These are phyloP conservation scores for Phenganax stokvisi DNA, from an alignment of 92 coral and sea anemone genomes.

Conservation along the genomic window DNA sequence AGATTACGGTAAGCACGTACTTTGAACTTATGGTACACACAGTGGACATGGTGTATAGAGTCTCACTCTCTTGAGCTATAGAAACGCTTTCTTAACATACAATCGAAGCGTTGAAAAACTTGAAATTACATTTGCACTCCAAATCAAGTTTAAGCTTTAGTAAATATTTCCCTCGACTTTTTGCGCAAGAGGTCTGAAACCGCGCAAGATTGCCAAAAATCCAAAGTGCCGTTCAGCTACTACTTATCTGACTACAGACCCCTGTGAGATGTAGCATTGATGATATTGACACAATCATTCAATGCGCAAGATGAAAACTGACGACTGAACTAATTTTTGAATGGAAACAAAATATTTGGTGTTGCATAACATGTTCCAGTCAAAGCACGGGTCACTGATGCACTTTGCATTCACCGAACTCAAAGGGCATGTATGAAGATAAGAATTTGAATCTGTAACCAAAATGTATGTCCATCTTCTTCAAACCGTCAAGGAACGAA, in stretches of 20 bases:
- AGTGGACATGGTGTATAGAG: too few relatives aligned
- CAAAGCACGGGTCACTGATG: too few relatives aligned
- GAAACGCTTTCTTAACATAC: background rate
- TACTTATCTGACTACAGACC: background rate
- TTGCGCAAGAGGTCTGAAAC: background rate
- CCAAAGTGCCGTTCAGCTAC: background rate
- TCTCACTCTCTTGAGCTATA: too few relatives aligned
- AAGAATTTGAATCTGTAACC: background rate
- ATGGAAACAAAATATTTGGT: background rate
- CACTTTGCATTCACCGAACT: too few relatives aligned
- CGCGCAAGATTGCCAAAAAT: background rate
- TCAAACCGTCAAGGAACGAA: background rate
- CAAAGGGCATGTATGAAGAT: too few relatives aligned
- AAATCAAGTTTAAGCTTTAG: background rate
- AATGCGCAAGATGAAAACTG: background rate
- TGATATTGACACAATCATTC: background rate
- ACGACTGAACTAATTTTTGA: background rate
- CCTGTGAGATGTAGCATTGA: background rate
- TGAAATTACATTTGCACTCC: too few relatives aligned
- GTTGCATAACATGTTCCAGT: background rate
- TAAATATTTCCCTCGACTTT: background rate
- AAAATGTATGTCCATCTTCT: background rate
- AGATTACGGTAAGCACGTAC: constrained; percentile 1
- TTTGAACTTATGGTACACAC: background rate
- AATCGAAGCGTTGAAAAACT: background rate